Evolutionary conservation across 2,888 invertebrate genomes (phyloP).

Genomic region (Phyto melanocephala): DNA sequence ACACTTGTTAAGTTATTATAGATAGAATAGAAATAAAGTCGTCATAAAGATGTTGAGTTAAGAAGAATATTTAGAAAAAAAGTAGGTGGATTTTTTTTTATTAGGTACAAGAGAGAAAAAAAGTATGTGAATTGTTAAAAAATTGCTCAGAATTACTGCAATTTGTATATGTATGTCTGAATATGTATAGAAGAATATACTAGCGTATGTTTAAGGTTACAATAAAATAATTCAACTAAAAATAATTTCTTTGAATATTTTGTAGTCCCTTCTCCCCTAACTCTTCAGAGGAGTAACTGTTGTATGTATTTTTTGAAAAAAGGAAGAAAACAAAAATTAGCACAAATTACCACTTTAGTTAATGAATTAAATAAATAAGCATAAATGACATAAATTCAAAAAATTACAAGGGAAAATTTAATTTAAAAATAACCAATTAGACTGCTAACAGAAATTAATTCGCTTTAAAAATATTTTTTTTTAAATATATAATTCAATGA

Average conservation of each 20-base stretch:
- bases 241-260: constrained; percentile 6
- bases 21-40: constrained; percentile 68
- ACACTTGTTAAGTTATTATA: constrained; percentile 68
- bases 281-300: not conserved
- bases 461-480: no score
- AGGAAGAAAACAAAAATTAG: not conserved
- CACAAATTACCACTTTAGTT: constrained; percentile 25
- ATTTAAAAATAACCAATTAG: not conserved
- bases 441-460: no score
- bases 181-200: no score
- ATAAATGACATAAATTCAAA: not conserved
- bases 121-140: constrained; percentile 52
- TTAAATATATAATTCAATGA: no score
- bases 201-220: not conserved
- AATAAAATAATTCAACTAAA: not conserved
- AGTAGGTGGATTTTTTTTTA: constrained; percentile 71
- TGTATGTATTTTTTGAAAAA: not conserved
- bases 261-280: no score
- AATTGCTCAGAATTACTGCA: constrained; percentile 58
- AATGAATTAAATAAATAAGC: constrained; percentile 6
- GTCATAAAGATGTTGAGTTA: constrained; percentile 55
- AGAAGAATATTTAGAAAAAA: constrained; percentile 65
- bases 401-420: not conserved
- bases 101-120: constrained; percentile 41
- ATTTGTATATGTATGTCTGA: not conserved